Evolutionary conservation across 2,113 vertebrate species (phyloP).

Genomic region (Rhea americana): DNA sequence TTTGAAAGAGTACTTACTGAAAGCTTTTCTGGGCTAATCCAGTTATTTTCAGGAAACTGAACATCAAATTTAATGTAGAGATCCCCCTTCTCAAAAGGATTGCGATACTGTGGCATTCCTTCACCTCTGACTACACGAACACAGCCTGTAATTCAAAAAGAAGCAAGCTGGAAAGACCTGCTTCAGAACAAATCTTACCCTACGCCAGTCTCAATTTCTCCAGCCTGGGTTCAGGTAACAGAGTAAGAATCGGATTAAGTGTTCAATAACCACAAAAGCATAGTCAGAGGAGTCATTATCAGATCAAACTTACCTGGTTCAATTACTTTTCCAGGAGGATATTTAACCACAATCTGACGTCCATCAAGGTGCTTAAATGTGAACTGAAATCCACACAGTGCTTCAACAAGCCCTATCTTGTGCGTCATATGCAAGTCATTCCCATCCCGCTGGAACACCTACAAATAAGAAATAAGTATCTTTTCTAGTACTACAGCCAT

Average conservation of each 20-base stretch:
- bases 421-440: slow-evolving; percentile 96
- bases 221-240: neutral
- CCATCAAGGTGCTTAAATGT: slow-evolving; percentile 93
- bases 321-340: slow-evolving; percentile 96
- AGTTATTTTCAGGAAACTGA: slow-evolving; percentile 97
- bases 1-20: slow-evolving; percentile 81
- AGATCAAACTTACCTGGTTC: slow-evolving; percentile 86
- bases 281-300: neutral
- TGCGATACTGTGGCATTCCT: slow-evolving; percentile 98
- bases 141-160: slow-evolving; percentile 78
- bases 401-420: slow-evolving; percentile 96
- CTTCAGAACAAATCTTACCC: neutral
- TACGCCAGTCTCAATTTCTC: neutral
- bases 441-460: slow-evolving; percentile 87
- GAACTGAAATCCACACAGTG: slow-evolving; percentile 96
- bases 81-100: slow-evolving; percentile 98
- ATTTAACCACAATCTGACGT: slow-evolving; percentile 95
- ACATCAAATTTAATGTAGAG: slow-evolving; percentile 98
- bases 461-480: neutral
- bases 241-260: neutral
- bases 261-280: neutral
- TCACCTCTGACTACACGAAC: slow-evolving; percentile 92
- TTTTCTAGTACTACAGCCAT: neutral
- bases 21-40: slow-evolving; percentile 97
- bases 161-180: neutral